These are phyloP conservation scores for Aptenodytes patagonicus DNA, from an alignment of 2,113 vertebrate species.

Conservation along the genomic window DNA sequence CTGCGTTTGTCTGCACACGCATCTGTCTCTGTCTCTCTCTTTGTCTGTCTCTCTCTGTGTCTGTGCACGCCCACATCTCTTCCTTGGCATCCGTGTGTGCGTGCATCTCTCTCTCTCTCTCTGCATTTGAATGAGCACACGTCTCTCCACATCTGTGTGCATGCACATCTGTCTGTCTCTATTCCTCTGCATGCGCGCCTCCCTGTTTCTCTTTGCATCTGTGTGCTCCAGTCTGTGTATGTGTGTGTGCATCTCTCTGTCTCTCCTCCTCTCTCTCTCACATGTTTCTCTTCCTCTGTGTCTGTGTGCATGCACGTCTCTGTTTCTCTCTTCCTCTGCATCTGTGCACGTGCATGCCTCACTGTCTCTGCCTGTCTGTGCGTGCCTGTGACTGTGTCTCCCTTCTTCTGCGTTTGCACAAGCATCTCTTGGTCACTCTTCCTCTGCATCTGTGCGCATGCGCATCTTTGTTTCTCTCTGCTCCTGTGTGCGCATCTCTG, in stretches of 20 bases:
- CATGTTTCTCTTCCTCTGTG: neutral
- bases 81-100: neutral
- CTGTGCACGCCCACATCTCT: neutral
- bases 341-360: neutral
- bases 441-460: neutral
- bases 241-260: neutral
- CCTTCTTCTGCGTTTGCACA: neutral
- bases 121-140: neutral
- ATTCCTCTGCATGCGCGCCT: neutral
- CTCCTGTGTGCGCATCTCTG: neutral
- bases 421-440: neutral
- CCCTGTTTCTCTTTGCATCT: neutral
- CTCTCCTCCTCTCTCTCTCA: neutral
- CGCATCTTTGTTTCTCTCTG: neutral
- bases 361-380: neutral
- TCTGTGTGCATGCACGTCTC: neutral
- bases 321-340: neutral
- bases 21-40: neutral
- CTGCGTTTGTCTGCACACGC: neutral
- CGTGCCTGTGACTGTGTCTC: neutral
- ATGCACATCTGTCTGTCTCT: neutral
- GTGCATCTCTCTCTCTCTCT: neutral
- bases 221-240: neutral
- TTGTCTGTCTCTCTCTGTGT: neutral
- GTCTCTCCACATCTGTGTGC: neutral